Percentiles rank a stretch among this genome's conserved stretches.
These are phyloP conservation scores for Tychaedon coryphoeus DNA, from an alignment of 2,113 vertebrate genomes.

Conservation along the genomic window DNA sequence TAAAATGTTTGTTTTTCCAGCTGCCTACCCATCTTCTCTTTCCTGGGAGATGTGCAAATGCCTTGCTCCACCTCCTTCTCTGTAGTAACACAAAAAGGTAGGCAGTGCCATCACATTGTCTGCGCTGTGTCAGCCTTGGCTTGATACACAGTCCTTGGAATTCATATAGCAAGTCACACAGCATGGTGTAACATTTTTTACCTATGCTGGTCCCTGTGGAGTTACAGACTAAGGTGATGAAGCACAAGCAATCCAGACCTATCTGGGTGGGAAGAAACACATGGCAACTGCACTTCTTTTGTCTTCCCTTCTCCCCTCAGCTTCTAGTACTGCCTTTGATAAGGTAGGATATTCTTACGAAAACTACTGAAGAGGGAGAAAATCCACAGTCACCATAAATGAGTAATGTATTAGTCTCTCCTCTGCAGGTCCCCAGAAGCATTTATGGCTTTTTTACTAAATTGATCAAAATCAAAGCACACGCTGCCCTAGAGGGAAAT, in stretches of 20 bases:
- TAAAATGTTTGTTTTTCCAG: neutral
- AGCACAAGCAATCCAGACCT: neutral
- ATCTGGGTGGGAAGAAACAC: neutral
- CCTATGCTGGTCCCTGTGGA: neutral
- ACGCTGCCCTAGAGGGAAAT: neutral
- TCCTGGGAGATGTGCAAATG: neutral
- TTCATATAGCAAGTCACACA: neutral
- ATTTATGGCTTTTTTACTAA: neutral
- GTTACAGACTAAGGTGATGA: neutral
- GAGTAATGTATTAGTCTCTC: neutral
- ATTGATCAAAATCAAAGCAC: neutral
- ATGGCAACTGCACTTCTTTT: neutral
- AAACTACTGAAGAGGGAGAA: neutral
- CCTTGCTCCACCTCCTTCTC: neutral
- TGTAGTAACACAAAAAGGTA: neutral
- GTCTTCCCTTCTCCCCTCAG: neutral
- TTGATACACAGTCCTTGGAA: neutral
- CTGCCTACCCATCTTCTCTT: neutral
- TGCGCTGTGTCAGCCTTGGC: neutral
- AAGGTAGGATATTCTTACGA: neutral
- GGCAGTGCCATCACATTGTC: neutral
- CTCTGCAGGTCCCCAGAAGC: neutral
- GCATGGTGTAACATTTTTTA: neutral
- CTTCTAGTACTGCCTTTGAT: neutral
- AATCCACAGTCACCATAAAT: neutral